Base-by-base conservation (phyloP, 2,113 vertebrate species). In the Pyrgilauda ruficollis region DNA sequence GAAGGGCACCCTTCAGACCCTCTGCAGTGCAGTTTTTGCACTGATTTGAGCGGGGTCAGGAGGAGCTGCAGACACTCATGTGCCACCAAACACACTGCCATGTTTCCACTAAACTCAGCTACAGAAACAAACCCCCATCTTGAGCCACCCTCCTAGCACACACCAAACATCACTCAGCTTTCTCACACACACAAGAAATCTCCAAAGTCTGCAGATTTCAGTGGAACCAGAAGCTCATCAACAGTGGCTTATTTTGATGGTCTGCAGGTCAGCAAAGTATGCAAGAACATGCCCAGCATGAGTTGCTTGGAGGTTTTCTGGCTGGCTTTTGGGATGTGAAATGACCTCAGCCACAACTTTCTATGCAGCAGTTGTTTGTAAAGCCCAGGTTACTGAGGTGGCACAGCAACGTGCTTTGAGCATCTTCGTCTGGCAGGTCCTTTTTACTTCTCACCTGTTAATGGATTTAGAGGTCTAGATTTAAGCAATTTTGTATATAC, bases 161-260 rank as follows among this genome's bases (percentile, higher is more conserved):
- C 26, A 27, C 13, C 20, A 47, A 50, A 27, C 3, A 15, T n/a
- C 0, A 0, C 43, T 87, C 44, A 16, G 56, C 56, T 78, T 75
- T 53, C 15, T 55, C 17, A n/a, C 11, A 19, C 0, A 62, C 10
- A 21, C 15, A 62, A 49, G 50, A 78, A 78, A 63, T 6, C 31
- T 59, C 70, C 30, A 17, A 75, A 87, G 53, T 24, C 33, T 6
- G 3, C 20, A 68, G 74, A 46, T 52, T 53, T 86, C 76, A 50
- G 3, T 44, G 59, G 68, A 80, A 68, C 13, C 62, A 75, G 27
- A 46, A 84, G 78, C 28, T 78, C 81, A 67, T 16, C 64, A 70
- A 21, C 7, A 62, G 13, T 0, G 10, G 43, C 47, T 55, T 18
- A 47, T 21, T 82, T 47, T 30, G 44, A 35, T 0, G 66, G 35